Percentiles rank a stretch among this genome's conserved stretches.
Evolutionary conservation across 2,888 invertebrate species (phyloP).

Genomic region (Malachius bipustulatus): DNA sequence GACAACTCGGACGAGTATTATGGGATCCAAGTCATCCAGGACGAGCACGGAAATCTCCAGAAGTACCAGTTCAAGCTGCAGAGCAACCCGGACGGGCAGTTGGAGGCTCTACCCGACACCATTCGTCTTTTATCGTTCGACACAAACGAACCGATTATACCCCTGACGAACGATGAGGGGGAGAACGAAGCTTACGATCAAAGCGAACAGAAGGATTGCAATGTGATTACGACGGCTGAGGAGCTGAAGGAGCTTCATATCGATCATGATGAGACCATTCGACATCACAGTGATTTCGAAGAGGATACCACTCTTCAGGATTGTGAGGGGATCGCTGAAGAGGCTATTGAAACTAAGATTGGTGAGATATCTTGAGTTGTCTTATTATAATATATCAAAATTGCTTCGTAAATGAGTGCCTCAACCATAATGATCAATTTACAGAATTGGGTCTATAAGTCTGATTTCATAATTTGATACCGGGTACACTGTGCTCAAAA

Average conservation of each 20-base stretch:
- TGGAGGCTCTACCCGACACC: slow-evolving; percentile 34
- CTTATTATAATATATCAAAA: no score
- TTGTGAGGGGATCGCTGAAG: not conserved
- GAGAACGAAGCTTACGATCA: not conserved
- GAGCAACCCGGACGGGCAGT: slow-evolving; percentile 31
- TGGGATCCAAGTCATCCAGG: slow-evolving; percentile 32
- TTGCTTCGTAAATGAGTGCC: no score
- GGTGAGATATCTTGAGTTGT: no score
- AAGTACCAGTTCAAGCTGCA: slow-evolving; percentile 32
- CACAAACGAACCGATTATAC: slow-evolving; percentile 4
- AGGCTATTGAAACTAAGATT: not conserved
- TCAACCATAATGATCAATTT: no score
- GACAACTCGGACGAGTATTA: slow-evolving; percentile 34
- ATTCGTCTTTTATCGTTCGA: slow-evolving; percentile 30
- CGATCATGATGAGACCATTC: not conserved
- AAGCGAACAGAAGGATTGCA: no score
- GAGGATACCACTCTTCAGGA: not conserved
- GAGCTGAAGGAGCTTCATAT: not conserved
- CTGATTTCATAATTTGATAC: no score
- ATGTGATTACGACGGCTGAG: no score
- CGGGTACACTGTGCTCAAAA: no score
- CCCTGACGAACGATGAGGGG: not conserved
- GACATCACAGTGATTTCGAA: not conserved
- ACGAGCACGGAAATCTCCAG: slow-evolving; percentile 34
- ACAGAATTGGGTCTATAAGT: no score